These are phyloP conservation scores for Psephotus haematonotus DNA, from an alignment of 2,113 vertebrate species.

Conservation along the genomic window DNA sequence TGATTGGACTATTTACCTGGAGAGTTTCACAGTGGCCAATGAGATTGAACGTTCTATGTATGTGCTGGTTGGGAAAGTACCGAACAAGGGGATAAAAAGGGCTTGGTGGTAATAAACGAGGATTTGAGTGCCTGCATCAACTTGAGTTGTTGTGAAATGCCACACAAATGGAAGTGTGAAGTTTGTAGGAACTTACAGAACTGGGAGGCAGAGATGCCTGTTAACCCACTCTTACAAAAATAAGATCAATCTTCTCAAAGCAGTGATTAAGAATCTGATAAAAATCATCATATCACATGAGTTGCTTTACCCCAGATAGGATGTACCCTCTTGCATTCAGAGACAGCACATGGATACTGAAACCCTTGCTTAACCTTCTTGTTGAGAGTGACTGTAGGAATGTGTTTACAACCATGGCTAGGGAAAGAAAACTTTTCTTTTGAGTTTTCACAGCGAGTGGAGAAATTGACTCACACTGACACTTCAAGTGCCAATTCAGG, in stretches of 20 bases:
- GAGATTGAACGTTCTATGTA: too few species aligned
- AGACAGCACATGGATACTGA: not conserved
- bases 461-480: not conserved
- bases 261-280: not conserved
- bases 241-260: not conserved
- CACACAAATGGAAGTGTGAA: not conserved
- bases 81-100: too few species aligned
- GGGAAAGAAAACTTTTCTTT: not conserved
- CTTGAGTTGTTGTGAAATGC: too few species aligned
- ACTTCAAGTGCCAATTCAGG: not conserved
- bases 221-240: not conserved
- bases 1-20: too few species aligned
- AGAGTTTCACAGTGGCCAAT: too few species aligned
- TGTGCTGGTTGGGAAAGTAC: too few species aligned
- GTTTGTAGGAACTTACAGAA: not conserved
- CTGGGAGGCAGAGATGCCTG: not conserved
- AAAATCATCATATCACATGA: not conserved
- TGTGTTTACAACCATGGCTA: fast-evolving
- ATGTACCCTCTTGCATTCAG: not conserved
- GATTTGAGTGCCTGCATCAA: too few species aligned
- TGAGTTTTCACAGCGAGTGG: not conserved
- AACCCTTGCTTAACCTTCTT: not conserved
- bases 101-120: too few species aligned
- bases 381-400: not conserved
- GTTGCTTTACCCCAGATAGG: not conserved